Conservation (phyloP, 1,140 invertebrate species). For the Apolygus lucorum region DNA sequence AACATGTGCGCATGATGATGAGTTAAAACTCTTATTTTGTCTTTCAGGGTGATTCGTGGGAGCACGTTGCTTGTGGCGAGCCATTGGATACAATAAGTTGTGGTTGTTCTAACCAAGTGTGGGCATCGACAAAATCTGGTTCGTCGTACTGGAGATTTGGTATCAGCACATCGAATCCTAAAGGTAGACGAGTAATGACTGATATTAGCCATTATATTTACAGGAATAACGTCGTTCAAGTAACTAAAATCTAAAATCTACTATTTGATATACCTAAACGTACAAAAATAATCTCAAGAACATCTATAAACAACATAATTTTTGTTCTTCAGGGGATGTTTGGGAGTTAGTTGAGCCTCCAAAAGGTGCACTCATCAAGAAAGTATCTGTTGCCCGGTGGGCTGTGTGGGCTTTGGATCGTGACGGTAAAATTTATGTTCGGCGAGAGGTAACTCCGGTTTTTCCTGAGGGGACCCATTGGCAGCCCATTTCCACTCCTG, state of each 20-base stretch:
- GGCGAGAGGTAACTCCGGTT: slow-evolving; percentile 53
- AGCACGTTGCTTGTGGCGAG: slow-evolving; percentile 68
- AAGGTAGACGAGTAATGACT: slow-evolving; percentile 51
- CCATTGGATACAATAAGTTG: slow-evolving; percentile 62
- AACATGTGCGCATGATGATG: too few species aligned
- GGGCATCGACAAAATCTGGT: slow-evolving; percentile 77
- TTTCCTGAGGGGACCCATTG: slow-evolving; percentile 68
- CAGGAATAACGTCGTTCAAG: too few species aligned
- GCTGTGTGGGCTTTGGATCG: slow-evolving; percentile 63
- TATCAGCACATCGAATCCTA: slow-evolving; percentile 52
- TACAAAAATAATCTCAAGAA: too few species aligned
- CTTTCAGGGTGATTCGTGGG: slow-evolving; percentile 62
- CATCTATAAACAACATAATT: too few species aligned
- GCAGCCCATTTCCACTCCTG: slow-evolving; percentile 47
- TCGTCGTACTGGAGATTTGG: slow-evolving; percentile 69
- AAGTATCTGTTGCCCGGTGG: slow-evolving; percentile 60
- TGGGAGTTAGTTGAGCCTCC: slow-evolving; percentile 58
- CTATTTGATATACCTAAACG: too few species aligned
- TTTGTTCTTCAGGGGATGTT: slow-evolving; percentile 39
- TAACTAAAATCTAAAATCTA: too few species aligned
- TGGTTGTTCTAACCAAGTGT: slow-evolving; percentile 59
- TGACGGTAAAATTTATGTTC: slow-evolving; percentile 52
- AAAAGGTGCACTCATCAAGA: slow-evolving; percentile 57
- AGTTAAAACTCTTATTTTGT: too few species aligned
- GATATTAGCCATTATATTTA: too few species aligned